phyloP scores from a whole-genome alignment of 2,888 invertebrate species.

The Cremastinae sp. region DNA sequence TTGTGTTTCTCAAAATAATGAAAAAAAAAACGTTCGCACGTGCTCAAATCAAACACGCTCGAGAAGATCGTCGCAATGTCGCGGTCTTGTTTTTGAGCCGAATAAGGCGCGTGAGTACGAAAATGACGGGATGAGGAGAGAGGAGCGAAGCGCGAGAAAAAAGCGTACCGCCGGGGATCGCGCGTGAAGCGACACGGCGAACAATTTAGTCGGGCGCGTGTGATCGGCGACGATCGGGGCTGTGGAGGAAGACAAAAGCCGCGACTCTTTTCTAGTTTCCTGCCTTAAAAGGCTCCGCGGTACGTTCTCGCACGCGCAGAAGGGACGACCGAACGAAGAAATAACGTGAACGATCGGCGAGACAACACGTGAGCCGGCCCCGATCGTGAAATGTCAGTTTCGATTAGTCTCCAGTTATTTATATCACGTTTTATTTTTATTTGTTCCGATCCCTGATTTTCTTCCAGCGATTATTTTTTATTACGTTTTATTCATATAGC shows the following conservation, averaged over 20 bases:
- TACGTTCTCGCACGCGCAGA: slow-evolving; percentile 41
- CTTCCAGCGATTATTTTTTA: too few relatives aligned
- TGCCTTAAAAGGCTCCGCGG: slow-evolving; percentile 48
- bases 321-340: slow-evolving; percentile 24
- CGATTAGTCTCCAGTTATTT: too few relatives aligned
- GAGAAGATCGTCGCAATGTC: slow-evolving; percentile 45
- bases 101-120: slow-evolving; percentile 35
- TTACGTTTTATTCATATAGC: slow-evolving; percentile 64
- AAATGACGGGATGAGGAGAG: slow-evolving; percentile 20
- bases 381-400: neutral
- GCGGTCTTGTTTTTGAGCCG: slow-evolving; percentile 31
- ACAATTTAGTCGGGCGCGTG: slow-evolving; percentile 39
- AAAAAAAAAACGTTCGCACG: slow-evolving; percentile 25
- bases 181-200: slow-evolving; percentile 28
- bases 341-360: neutral
- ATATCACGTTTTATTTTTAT: neutral
- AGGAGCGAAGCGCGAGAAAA: slow-evolving; percentile 13
- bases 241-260: neutral
- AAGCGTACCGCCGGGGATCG: slow-evolving; percentile 32
- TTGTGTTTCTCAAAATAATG: neutral
- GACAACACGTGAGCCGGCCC: neutral
- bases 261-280: slow-evolving; percentile 38
- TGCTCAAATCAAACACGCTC: slow-evolving; percentile 41
- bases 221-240: slow-evolving; percentile 4
- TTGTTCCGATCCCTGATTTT: too few relatives aligned